Evolutionary conservation across 2,888 invertebrate genomes (phyloP).

Genomic region (Seira musarum): DNA sequence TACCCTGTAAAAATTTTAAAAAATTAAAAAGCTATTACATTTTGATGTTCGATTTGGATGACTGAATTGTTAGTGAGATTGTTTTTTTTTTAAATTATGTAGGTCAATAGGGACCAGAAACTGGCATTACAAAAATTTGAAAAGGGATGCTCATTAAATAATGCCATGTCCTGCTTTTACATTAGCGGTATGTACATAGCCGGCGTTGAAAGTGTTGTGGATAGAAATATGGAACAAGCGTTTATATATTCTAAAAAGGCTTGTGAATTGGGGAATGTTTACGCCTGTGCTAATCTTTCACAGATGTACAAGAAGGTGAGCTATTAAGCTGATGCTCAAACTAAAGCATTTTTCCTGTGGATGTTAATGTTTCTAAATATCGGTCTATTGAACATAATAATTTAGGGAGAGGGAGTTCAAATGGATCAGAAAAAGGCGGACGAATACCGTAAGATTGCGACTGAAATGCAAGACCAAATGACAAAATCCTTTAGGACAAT

Average conservation of each 20-base stretch:
- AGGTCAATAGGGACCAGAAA: conserved; percentile 65
- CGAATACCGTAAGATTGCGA: conserved; percentile 81
- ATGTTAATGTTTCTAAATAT: not conserved
- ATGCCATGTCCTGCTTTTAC: conserved; percentile 84
- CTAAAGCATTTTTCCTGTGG: not conserved
- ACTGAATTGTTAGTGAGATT: not conserved
- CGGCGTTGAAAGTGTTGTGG: conserved; percentile 78
- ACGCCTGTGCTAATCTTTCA: conserved; percentile 91
- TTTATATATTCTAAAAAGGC: conserved; percentile 84
- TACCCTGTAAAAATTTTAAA: too few relatives aligned
- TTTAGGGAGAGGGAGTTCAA: conserved; percentile 83
- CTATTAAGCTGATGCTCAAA: conserved; percentile 24
- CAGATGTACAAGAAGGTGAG: conserved; percentile 82
- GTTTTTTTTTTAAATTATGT: conserved; percentile 14
- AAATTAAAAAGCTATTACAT: too few relatives aligned
- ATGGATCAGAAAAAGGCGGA: conserved; percentile 82
- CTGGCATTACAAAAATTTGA: conserved; percentile 75
- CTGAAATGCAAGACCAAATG: conserved; percentile 81
- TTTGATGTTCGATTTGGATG: too few relatives aligned
- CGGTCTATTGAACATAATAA: not conserved
- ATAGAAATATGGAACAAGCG: conserved; percentile 82
- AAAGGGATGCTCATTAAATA: conserved; percentile 75
- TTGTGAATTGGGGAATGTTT: conserved; percentile 88
- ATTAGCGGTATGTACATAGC: conserved; percentile 85
- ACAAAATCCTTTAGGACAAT: conserved; percentile 73